Base-by-base conservation (phyloP, 1,140 invertebrate species). In the Heliothis subflexa region DNA sequence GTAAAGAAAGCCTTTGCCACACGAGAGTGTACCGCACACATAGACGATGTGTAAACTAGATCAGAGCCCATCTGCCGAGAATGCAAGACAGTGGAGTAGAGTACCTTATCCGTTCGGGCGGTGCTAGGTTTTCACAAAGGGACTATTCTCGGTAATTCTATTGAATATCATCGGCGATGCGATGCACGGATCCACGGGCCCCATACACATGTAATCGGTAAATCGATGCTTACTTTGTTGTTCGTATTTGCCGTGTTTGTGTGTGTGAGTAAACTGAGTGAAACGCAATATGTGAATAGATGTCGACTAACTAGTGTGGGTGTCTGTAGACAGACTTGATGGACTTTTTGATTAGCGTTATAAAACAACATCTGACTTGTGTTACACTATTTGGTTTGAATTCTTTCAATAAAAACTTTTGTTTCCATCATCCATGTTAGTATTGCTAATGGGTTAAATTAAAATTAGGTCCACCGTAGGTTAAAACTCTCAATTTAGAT, bases 181-280 rank as follows among this genome's bases (percentile, higher is more conserved):
- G 62, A 55, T 66, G 62, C 74, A 77, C 74, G 74, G 50, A 52
- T 14, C 47, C 25, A 57, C 21, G 62, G 50, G 40, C 40, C 59
- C 47, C 13, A 50, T 25, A 78, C 70, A 78, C 59, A 75, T 73
- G 76, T 78, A 73, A 73, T 79, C 78, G 78, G 70, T 64, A 79
- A 73, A 79, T 79, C 78, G 78, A 72, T 57, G 59, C 78, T 28
- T 73, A 54, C 49, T 73, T 73, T 79, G 57, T 73, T 45, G 57
- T 72, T 78, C 59, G 16, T 45, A 49, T 75, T 75, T 75, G 25
- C 33, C 54, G 18, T 25, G 21, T 25, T 0, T 25, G 21, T 25
- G 21, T 75, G 73, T 62, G 59, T 64, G 47, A 16, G 45, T 50
- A 25, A 62, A 52, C 25, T 62, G 13, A 75, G 55, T 59, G 49